These are phyloP conservation scores for Hypotaenidia philippensis DNA, from an alignment of 2,797 vertebrate genomes.

Conservation along the genomic window DNA sequence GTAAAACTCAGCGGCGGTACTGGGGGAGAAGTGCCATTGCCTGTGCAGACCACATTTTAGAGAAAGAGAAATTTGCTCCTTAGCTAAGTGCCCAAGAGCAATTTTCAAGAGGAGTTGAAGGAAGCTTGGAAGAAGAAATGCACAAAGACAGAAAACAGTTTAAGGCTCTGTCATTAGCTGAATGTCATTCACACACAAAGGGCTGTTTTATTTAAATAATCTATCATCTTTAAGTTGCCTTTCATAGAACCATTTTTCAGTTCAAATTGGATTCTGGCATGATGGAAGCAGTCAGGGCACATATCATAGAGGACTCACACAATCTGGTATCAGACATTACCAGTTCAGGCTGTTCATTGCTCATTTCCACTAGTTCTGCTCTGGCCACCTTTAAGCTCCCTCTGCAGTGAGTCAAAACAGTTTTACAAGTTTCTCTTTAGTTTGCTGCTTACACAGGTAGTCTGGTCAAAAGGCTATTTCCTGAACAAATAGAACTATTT, in stretches of 20 bases:
- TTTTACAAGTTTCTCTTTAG: background rate
- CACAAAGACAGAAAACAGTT: background rate
- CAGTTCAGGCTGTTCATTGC: background rate
- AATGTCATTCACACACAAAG: background rate
- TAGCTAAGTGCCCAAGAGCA: background rate
- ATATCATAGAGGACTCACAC: background rate
- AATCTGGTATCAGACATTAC: background rate
- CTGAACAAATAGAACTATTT: background rate
- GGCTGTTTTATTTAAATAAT: slow-evolving; percentile 31
- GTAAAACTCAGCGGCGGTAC: background rate
- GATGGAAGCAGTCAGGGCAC: background rate
- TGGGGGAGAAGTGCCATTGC: background rate
- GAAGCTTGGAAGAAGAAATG: background rate
- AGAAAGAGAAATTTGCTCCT: background rate
- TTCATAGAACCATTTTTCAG: slow-evolving; percentile 11
- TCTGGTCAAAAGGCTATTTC: background rate
- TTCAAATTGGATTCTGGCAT: background rate
- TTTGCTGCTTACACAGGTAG: background rate
- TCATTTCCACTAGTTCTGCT: background rate
- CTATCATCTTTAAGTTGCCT: slow-evolving; percentile 3
- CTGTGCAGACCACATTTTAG: rapidly evolving
- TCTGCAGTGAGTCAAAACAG: background rate
- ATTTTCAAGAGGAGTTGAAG: background rate
- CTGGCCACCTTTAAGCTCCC: background rate
- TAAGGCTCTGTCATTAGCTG: background rate